Base-by-base conservation (phyloP, 2,888 invertebrate species). In the Clanis bilineata region DNA sequence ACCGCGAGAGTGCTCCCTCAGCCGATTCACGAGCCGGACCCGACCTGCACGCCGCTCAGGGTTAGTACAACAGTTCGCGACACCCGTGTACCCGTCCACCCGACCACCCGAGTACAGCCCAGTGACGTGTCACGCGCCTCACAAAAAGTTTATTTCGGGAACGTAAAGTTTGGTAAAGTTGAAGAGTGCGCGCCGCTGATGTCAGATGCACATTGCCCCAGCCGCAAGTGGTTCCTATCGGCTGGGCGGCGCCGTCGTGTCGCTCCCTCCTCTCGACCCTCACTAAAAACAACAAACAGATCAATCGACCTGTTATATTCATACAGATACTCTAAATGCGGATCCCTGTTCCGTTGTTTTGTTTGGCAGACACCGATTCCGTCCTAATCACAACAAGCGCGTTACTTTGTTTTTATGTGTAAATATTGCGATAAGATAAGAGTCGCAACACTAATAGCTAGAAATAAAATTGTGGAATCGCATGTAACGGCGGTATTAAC, bases 261-360 rank as follows among this genome's bases (percentile, higher is more conserved):
- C 90, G 88, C 86, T 86, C 83, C 78, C 80, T 80, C 79, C 83
- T 83, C 83, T 79, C 83, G 80, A 77, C 85, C 80, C 80, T 78
- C 77, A 81, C 84, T 86, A 82, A 85, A 87, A 88, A 90, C 88
- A 90, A 90, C 88, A 90, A 90, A 90, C 91, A 90, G 85, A 90
- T 88, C 86, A 86, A 88, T 88, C 83, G 85, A 81, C 81, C 83
- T 86, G 83, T 82, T 83, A 83, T 79, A 79, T 76, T 80, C 80
- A 78, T 80, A 77, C 80, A 73, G 76, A 80, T 73, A 76, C 79
- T 77, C 76, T 72, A 76, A 77, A 83, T 77, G 76, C 78, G 70
- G 78, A 77, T 81, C 72, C 73, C 68, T 63, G 68, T 63, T 64
- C 66, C 58, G 67, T 71, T 78, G 76, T 74, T 77, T 76, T 74